phyloP scores from a whole-genome alignment of 2,797 vertebrate genomes.

The Philypnodon macrostomus region DNA sequence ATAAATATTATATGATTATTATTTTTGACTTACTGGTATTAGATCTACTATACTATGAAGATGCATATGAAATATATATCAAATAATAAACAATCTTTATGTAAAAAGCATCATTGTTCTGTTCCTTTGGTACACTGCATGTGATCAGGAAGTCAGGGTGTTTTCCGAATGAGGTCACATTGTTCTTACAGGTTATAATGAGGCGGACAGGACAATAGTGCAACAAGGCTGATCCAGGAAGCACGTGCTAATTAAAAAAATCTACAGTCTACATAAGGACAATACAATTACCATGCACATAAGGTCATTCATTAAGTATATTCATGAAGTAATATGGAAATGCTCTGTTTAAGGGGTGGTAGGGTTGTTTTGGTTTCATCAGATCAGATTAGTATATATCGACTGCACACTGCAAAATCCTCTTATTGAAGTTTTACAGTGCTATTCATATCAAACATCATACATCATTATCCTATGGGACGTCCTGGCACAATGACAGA shows the following conservation, averaged over 20 bases:
- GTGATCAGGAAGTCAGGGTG: neutral
- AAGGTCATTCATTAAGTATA: neutral
- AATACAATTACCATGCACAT: no score
- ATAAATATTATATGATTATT: slow-evolving; percentile 76
- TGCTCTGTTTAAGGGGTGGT: slow-evolving; percentile 5
- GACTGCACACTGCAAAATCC: slow-evolving; percentile 46
- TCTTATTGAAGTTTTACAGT: slow-evolving; percentile 43
- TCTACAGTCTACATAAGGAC: no score
- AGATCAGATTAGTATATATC: slow-evolving; percentile 48
- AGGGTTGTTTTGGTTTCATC: slow-evolving; percentile 45
- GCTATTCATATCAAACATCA: slow-evolving; percentile 33
- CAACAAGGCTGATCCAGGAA: neutral
- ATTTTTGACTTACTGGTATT: slow-evolving; percentile 82
- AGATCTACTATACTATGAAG: slow-evolving; percentile 79
- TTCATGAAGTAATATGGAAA: neutral
- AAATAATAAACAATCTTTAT: slow-evolving; percentile 81
- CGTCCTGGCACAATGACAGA: slow-evolving; percentile 10
- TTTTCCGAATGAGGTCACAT: slow-evolving; percentile 13
- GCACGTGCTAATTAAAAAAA: no score
- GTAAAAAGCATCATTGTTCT: slow-evolving; percentile 54
- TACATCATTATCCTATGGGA: slow-evolving; percentile 38
- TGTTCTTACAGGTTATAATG: neutral
- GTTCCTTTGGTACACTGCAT: neutral
- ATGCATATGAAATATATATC: slow-evolving; percentile 76
- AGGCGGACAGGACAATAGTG: neutral